Conservation (phyloP, 2,113 vertebrate species). For the Apodemus sylvaticus region DNA sequence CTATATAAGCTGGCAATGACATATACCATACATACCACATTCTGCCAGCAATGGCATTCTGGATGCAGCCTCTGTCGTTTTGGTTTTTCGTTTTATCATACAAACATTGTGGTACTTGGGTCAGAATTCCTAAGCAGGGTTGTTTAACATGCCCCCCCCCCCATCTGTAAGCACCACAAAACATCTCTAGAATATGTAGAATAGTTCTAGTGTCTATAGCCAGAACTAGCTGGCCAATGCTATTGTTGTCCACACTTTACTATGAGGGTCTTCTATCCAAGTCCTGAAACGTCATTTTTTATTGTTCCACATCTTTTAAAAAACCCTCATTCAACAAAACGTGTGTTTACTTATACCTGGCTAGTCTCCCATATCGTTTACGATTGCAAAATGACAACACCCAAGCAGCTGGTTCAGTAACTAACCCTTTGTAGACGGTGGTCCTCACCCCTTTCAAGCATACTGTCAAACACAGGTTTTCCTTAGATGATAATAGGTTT, state of each 20-base stretch:
- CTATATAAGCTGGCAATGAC: neutral
- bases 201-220: neutral
- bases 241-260: neutral
- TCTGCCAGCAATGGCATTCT: neutral
- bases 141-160: accelerated
- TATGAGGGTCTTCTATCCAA: neutral
- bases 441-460: neutral
- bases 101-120: neutral
- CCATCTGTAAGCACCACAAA: neutral
- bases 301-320: neutral
- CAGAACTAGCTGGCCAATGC: neutral
- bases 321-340: neutral
- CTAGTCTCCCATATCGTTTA: neutral
- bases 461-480: neutral
- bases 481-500: neutral
- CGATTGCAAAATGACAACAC: neutral
- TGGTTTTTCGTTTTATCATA: neutral
- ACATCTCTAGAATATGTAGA: neutral
- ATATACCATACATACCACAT: neutral
- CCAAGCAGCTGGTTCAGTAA: neutral
- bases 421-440: neutral
- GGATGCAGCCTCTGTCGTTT: too few relatives aligned
- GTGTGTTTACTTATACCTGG: neutral
- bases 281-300: neutral
- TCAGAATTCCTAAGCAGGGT: neutral